Base-by-base conservation (phyloP, 2,113 vertebrate species). In the Urocitellus parryii region DNA sequence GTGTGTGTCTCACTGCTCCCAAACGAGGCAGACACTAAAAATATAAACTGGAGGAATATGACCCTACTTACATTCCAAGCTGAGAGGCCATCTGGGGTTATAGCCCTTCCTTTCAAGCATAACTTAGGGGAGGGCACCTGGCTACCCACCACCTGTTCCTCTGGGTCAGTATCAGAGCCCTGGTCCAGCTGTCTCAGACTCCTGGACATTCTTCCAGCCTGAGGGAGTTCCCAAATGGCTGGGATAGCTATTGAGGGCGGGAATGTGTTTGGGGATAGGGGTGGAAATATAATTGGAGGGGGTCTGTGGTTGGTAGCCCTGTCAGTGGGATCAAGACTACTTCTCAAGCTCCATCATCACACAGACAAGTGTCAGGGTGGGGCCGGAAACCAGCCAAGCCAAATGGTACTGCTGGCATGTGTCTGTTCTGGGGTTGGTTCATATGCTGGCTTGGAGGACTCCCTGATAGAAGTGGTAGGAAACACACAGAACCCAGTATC, bases 21-120 rank as follows among this genome's bases (percentile, higher is more conserved):
- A 61, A 65, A 70, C 61, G 89, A 90, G 82, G 48, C 27, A 18
- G 16, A 73, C 17, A 24, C 94, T 96, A 84, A 96, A 95, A 96
- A 97, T 95, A 98, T 20, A 95, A 96, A 87, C 13, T 58, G 53
- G 63, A 89, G 67, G 67, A 80, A 79, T 42, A 51, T 5, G n/a
- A 82, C 0, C 0, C 1, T 51, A 73, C n/a, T 70, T 56, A 77
- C 94, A 90, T 93, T 92, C 87, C 95, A 87, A 77, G 72, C 76
- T 37, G 34, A 89, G 89, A 96, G 94, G 97, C 87, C 92, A 94
- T 95, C 94, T 96, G 90, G 92, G 97, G 97, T 95, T 70, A 96
- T 17, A 88, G 96, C 45, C 95, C 53, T 94, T 88, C 91, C 91
- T 95, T 61, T 67, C 20, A 27, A 76, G 81, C 73, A 48, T 88